Evolutionary conservation across 2,797 vertebrate genomes (phyloP), one percentile per base, ranked within the genome.

Genomic region (Argyrosomus regius): DNA sequence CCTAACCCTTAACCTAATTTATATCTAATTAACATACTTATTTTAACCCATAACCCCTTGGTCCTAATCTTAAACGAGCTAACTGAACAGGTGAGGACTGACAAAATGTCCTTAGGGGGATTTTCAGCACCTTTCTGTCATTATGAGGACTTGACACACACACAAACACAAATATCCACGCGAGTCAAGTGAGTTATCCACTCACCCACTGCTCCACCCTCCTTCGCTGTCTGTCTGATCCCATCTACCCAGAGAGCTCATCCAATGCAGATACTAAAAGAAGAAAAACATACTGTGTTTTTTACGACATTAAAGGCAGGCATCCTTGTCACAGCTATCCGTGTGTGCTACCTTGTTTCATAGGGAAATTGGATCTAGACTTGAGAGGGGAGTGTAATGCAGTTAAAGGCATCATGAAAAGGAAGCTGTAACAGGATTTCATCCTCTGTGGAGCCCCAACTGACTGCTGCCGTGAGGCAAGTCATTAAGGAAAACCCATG

Each of bases 371-470:
- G 89, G 90, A 94, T 94, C 87, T 91, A 22, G 88, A 90, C 87
- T 84, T 93, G 86, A 85, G 88, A 89, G 91, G 76, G 75, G 83
- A 87, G 68, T 35, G 78, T 95, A 95, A 94, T 93, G 86, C 58
- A 39, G 92, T 94, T 95, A 93, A 92, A 94, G 86, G 84, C 82
- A 81, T 91, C 91, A 92, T 90, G 91, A 93, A 94, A 93, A 94
- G 91, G 83, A 85, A 85, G 87, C 84, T 57, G 82, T 93, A 94
- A 94, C 89, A 91, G 85, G 93, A 93, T 94, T 94, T 94, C 82
- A 85, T 84, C 85, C 87, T 89, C 82, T 65, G 78, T 53, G 72
- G 80, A 88, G 81, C 78, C 50, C 76, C 66, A 46, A 72, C 80
- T 91, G 85, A 93, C 83, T 89, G 82, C 88, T 81, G 86, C 87